Evolutionary conservation across 2,888 invertebrate genomes (phyloP), one percentile per base, ranked within the genome.

Genomic region (Drosophila sordidula): DNA sequence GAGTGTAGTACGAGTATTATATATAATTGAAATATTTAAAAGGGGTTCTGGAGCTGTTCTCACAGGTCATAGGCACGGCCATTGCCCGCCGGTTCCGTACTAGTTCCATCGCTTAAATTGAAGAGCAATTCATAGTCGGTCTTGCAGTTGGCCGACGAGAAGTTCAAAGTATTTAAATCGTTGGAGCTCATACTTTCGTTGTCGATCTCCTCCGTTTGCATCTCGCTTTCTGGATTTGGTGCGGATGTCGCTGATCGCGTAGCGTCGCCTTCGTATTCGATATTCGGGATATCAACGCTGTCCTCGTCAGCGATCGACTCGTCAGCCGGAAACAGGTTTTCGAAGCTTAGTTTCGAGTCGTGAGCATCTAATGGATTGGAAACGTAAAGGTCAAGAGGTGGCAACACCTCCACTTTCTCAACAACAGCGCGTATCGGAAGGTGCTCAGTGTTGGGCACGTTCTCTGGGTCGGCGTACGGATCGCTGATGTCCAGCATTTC

Each of bases 51-150:
- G 22, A 22, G 22, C 4, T 22, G 1, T 22, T 22, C 22, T 22
- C 26, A 67, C 14, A 66, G 51, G 22, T 67, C 52, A 45, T 59
- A 69, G 0, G 39, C 8, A 14, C 4, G 50, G 3, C 6, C 8
- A 38, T 25, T n/a, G 3, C 11, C 32, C 6, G 11, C 12, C 9
- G 4, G 6, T 0, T 34, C 12, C 6, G 32, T 12, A 4, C 14
- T 38, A n/a, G 9, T 44, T 18, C 8, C 45, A 14, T 59, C 34
- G 4, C 14, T 29, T 1, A 68, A 18, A 26, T 51, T 47, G 0
- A 61, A 26, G 8, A 70, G 42, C 6, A 46, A 61, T 18, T 42
- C 41, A 9, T 41, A 3, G 5, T 34, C 6, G 1, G 9, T 1
- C 2, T 22, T 1, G 14, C 25, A 11, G 22, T 5, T 6, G 9